These are phyloP conservation scores for Phyllotreta striolata DNA, from an alignment of 2,888 invertebrate genomes.

Conservation along the genomic window DNA sequence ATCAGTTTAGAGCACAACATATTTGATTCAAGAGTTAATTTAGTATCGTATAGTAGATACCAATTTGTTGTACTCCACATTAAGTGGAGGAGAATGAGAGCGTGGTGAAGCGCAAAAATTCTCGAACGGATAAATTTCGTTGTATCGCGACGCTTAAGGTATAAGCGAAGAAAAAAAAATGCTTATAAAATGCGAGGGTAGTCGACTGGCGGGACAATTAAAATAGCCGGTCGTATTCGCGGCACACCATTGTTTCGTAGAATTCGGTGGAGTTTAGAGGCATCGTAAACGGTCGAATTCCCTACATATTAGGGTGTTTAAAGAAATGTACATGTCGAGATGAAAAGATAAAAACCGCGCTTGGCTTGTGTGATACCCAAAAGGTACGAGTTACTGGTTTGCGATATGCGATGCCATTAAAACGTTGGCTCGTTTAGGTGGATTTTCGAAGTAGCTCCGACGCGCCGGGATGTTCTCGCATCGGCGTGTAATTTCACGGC, in stretches of 20 bases:
- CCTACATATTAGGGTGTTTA: constrained; percentile 45
- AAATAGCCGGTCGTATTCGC: constrained; percentile 46
- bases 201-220: constrained; percentile 41
- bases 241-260: constrained; percentile 45
- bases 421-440: constrained; percentile 30
- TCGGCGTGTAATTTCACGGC: too few species aligned
- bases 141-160: too few species aligned
- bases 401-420: constrained; percentile 31
- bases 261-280: constrained; percentile 41
- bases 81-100: too few species aligned
- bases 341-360: constrained; percentile 42
- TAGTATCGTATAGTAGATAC: too few species aligned
- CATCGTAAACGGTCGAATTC: constrained; percentile 40
- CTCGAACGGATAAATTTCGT: too few species aligned
- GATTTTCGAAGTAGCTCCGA: constrained; percentile 33
- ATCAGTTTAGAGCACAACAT: too few species aligned
- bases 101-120: too few species aligned
- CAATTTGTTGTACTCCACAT: too few species aligned
- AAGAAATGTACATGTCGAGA: constrained; percentile 43
- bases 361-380: constrained; percentile 39
- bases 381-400: constrained; percentile 37
- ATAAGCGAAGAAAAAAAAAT: constrained; percentile 6
- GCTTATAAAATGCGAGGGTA: constrained; percentile 37
- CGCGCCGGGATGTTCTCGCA: too few species aligned
- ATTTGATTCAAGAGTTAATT: too few species aligned